Evolutionary conservation across 1,140 invertebrate genomes (phyloP).

Genomic region (Pseudomyrmex sp.): DNA sequence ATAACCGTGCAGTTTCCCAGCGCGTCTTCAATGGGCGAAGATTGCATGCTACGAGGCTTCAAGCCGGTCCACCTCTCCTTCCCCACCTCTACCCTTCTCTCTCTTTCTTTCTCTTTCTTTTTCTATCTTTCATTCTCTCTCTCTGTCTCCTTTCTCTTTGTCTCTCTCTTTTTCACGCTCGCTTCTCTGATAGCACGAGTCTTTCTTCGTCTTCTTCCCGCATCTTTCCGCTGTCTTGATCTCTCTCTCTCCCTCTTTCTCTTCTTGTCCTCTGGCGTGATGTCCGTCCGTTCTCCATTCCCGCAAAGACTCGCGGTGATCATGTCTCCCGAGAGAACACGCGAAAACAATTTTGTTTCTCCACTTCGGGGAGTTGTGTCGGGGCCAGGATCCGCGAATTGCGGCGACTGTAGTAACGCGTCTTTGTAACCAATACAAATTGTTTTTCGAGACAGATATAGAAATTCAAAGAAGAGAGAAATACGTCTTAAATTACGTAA

Average conservation of each 20-base stretch:
- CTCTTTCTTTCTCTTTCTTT: slow-evolving; percentile 50
- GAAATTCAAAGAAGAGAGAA: neutral
- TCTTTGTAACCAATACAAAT: neutral
- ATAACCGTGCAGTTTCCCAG: slow-evolving; percentile 85
- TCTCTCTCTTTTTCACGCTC: neutral
- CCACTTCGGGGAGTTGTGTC: neutral
- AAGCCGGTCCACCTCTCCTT: slow-evolving; percentile 77
- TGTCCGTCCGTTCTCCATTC: slow-evolving; percentile 42
- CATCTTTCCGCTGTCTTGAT: slow-evolving; percentile 36
- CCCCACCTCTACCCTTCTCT: slow-evolving; percentile 60
- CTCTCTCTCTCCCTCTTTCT: slow-evolving; percentile 14
- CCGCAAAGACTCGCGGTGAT: neutral
- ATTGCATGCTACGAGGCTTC: slow-evolving; percentile 84
- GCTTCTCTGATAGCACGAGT: slow-evolving; percentile 12
- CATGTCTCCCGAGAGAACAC: slow-evolving; percentile 9
- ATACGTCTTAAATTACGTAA: neutral
- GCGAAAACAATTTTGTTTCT: slow-evolving; percentile 31
- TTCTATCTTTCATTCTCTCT: slow-evolving; percentile 45
- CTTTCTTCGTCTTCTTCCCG: slow-evolving; percentile 37
- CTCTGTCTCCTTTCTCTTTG: neutral
- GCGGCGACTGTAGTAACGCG: neutral
- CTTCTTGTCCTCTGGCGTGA: neutral
- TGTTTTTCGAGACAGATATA: neutral
- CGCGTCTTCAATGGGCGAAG: slow-evolving; percentile 84
- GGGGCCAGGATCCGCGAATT: neutral